A percentile compares a stretch with the other conserved stretches of the same genome.
These are phyloP conservation scores for Oopsacas minuta DNA, from an alignment of 37 sponge, comb jelly and placozoan genomes.

Conservation along the genomic window DNA sequence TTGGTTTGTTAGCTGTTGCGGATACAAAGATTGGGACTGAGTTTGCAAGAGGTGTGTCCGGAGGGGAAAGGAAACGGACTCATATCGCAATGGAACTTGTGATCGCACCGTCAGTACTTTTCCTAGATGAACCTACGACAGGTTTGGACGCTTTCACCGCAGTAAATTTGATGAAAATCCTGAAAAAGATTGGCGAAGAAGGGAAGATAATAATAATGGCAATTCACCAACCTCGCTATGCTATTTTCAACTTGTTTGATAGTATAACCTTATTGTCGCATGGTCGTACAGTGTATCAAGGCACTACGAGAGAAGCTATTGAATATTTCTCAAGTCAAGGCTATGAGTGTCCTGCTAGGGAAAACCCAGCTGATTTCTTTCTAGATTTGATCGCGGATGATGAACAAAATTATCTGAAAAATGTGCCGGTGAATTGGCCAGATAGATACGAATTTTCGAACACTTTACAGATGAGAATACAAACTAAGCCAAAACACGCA, in stretches of 20 bases:
- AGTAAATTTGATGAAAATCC: conserved; percentile 43
- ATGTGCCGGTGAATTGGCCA: background rate
- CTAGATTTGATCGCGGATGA: conserved; percentile 16
- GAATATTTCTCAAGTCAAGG: conserved; percentile 29
- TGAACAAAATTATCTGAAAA: background rate
- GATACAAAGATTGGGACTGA: conserved; percentile 53
- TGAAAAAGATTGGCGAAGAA: conserved; percentile 42
- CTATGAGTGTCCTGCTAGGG: background rate
- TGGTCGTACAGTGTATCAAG: conserved; percentile 53
- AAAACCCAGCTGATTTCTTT: conserved; percentile 29
- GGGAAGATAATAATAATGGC: conserved; percentile 41
- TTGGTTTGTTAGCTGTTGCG: conserved; percentile 35
- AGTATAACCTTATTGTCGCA: conserved; percentile 48
- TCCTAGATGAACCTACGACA: conserved; percentile 82
- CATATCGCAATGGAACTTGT: conserved; percentile 86
- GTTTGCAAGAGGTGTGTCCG: conserved; percentile 61
- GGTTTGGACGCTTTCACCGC: conserved; percentile 76
- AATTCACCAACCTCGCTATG: conserved; percentile 74
- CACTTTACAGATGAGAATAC: background rate
- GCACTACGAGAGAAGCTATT: conserved; percentile 26
- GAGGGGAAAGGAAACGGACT: conserved; percentile 78
- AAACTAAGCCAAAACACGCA: background rate
- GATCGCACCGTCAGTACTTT: conserved; percentile 59
- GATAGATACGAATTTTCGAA: background rate
- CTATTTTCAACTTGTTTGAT: conserved; percentile 60